Evolutionary conservation across 1,140 invertebrate species (phyloP), one percentile per base, ranked within the genome.

Genomic region (Dendrolimus punctatus): DNA sequence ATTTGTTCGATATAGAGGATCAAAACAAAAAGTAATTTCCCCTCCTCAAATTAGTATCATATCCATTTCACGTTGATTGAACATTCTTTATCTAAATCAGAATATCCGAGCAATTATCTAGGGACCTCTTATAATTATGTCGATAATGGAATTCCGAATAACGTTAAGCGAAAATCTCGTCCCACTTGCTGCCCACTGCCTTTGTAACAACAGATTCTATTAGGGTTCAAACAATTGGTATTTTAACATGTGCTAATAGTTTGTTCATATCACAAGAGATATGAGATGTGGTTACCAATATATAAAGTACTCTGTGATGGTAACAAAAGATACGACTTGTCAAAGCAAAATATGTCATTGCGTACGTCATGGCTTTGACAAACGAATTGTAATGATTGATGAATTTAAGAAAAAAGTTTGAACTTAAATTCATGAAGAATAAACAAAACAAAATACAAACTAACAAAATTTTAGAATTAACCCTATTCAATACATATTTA

Each of bases 141-240:
- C 46, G 53, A 57, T 58, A 63, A 63, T 58, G 57, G 57, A 57
- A 51, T 50, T 50, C 56, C 47, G 53, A 54, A 58, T 55, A 44
- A 49, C 39, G 53, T 49, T 52, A 52, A 58, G 55, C 39, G 55
- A 49, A 51, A 51, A 49, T 39, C 49, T 42, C 49, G 39, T 57
- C 55, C 51, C 51, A 48, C 53, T 43, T 51, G 37, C 42, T 39
- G 41, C 42, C 56, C 56, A 55, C 37, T 52, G 53, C 41, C 45
- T 57, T 40, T 40, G 42, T 50, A 53, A 63, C 57, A 59, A 63
- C 59, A 63, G 57, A 57, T 63, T 58, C 61, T 53, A 63, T 63
- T 63, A 61, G 44, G 10, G 46, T 39, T 54, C 59, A 46, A 57
- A 60, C 58, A 56, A 60, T 60, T 42, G 53, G 40, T 40, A 40